Base-by-base conservation (phyloP, 2,888 invertebrate species). In the Calephelis perditalis region DNA sequence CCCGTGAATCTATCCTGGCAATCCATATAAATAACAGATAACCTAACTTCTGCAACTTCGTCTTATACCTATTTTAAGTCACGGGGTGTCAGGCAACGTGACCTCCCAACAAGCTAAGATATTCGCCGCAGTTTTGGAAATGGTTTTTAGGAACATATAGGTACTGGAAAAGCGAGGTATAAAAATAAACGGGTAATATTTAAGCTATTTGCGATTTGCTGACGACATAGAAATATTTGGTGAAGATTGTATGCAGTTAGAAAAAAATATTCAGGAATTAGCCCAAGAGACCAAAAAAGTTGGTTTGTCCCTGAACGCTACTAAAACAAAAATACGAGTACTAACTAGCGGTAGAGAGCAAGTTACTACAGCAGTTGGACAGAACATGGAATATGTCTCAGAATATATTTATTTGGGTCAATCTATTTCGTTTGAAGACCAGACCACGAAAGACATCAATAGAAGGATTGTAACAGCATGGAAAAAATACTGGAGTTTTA, bases 401-500 rank as follows among this genome's bases (percentile, higher is more conserved):
- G 44, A 56, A 43, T 56, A 56, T 56, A 56, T 43, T n/a, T 56
- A 56, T 26, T 15, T 56, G 12, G 44, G 56, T 7, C 44, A 57
- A 43, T 11, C 44, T 26, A 57, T 57, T 6, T 57, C 26, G 2
- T 57, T 57, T 44, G 12, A 15, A 45, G 44, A 57, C 15, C 12
- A 44, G 8, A 26, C 45, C 2, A 12, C 2, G 7, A n/a, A n/a
- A n/a, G 46, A 46, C 0, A 46, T 46, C n/a, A 57, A 44, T n/a
- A 57, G 45, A 44, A 43, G 46, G 15, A 15, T 15, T 15, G 15
- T 1, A 15, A 15, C 35, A 10, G 45, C 57, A 45, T 57, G 45
- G 57, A 44, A 57, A 57, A 57, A 57, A 15, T 44, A 44, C 11
- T 44, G 44, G 57, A 44, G 44, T 5, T 44, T 45, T 3, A 45